phyloP scores from a whole-genome alignment of 2,113 vertebrate species.

The Zapornia atra region DNA sequence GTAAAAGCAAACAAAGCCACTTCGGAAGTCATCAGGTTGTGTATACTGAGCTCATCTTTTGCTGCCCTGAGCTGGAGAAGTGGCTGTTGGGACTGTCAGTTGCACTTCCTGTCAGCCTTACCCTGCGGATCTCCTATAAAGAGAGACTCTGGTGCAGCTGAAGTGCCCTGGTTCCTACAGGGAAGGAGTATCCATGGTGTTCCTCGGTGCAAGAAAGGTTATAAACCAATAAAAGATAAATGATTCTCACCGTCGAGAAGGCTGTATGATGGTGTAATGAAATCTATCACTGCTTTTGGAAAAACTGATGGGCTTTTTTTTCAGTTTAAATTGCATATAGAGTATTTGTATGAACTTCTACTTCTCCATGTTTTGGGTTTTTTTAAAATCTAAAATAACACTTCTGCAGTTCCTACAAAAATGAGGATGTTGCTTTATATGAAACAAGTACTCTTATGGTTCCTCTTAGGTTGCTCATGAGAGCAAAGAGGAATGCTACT shows the following conservation, averaged over 20 bases:
- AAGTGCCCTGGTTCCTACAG: not conserved
- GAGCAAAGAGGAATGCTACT: not conserved
- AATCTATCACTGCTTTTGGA: not conserved
- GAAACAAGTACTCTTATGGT: not conserved
- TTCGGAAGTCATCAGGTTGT: not conserved
- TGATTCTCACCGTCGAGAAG: not conserved
- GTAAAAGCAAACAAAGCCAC: not conserved
- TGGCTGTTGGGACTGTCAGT: not conserved
- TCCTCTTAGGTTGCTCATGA: not conserved
- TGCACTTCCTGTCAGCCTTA: not conserved
- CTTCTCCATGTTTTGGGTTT: not conserved
- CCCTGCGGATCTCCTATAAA: not conserved
- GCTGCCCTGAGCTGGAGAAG: not conserved
- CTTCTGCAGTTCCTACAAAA: not conserved
- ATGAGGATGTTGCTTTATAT: not conserved
- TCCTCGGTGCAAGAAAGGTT: not conserved
- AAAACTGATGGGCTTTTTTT: not conserved
- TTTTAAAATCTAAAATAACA: not conserved
- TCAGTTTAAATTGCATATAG: not conserved
- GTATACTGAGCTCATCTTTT: not conserved
- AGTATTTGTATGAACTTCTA: not conserved
- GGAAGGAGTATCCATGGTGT: not conserved
- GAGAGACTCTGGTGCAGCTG: not conserved
- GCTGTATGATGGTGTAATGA: not conserved
- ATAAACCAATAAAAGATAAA: not conserved